Conservation (phyloP, 1,140 invertebrate species). For the Stegodyphus dumicola region DNA sequence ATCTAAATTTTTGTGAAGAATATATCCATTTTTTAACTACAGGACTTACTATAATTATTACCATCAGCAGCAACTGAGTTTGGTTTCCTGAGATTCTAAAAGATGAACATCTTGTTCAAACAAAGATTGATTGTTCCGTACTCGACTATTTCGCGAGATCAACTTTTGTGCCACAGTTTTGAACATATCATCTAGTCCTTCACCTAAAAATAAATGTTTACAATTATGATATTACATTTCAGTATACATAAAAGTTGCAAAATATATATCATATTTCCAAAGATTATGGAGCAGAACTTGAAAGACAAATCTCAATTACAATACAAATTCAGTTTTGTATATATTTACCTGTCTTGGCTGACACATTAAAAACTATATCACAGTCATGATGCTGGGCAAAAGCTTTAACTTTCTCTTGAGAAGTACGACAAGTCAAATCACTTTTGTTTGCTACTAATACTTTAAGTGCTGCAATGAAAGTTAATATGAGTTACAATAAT, state of each 20-base stretch:
- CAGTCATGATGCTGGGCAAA: conserved; percentile 61
- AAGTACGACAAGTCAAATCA: conserved; percentile 36
- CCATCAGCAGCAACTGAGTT: conserved; percentile 35
- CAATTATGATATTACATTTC: no score
- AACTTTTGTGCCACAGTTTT: conserved; percentile 51
- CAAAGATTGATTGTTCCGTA: conserved; percentile 22
- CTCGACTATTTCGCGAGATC: conserved; percentile 8
- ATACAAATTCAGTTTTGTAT: neutral
- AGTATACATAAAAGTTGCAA: no score
- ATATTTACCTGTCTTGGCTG: conserved; percentile 55
- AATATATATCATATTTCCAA: no score
- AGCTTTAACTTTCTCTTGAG: conserved; percentile 51
- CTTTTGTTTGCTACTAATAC: conserved; percentile 49
- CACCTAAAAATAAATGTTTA: conserved; percentile 31
- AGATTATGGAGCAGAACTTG: no score
- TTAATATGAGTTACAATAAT: no score
- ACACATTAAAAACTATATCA: conserved; percentile 60
- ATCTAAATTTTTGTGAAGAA: no score
- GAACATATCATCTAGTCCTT: conserved; percentile 53
- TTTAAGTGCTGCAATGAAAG: conserved; percentile 43
- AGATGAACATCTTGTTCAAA: conserved; percentile 52
- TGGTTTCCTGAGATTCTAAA: conserved; percentile 25
- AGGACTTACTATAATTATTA: neutral
- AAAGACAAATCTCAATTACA: neutral
- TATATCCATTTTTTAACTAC: no score